Evolutionary conservation across 1,140 invertebrate genomes (phyloP), one percentile per base, ranked within the genome.

Genomic region (Drosophila yakuba): DNA sequence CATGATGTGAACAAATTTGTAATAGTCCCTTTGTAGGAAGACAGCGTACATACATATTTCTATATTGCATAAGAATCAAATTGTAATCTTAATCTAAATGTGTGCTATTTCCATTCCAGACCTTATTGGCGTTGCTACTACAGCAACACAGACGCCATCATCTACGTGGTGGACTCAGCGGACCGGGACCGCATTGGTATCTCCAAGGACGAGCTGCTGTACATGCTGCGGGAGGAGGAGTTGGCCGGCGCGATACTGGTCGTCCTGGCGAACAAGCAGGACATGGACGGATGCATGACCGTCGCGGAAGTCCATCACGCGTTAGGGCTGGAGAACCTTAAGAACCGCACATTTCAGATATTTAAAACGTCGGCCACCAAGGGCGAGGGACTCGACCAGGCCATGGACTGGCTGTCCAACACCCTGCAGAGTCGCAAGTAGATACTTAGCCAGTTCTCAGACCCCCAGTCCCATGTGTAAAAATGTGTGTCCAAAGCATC

Each of bases 111-210:
- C 4, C 38, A 4, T 71, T 74, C 0, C 43, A 88, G 98, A 94
- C 99, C 99, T 14, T 99, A 99, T 92, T 99, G 99, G 99, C 95
- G 99, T 93, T 99, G 99, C 95, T 99, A 99, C 93, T 99, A 99
- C 93, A 98, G 98, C 57, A 99, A 99, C 93, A 99, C 99, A 92
- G 99, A 99, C 95, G 99, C 99, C 88, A 99, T 99, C 91, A 99
- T 99, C 89, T 99, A 99, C 94, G 99, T 99, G 41, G 98, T 99
- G 44, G 99, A 99, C 93, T 99, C 98, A 57, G 98, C 98, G 74
- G 99, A 99, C 93, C 96, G 97, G 93, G 99, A 99, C 94, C 94
- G 99, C 93, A 99, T 99, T 94, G 98, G 98, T 62, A 99, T 99
- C 93, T 99, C 98, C 43, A 99, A 99, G 95, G 97, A 99, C 93